phyloP scores from a whole-genome alignment of 2,113 vertebrate species.

The Anarhynchus alexandrinus region DNA sequence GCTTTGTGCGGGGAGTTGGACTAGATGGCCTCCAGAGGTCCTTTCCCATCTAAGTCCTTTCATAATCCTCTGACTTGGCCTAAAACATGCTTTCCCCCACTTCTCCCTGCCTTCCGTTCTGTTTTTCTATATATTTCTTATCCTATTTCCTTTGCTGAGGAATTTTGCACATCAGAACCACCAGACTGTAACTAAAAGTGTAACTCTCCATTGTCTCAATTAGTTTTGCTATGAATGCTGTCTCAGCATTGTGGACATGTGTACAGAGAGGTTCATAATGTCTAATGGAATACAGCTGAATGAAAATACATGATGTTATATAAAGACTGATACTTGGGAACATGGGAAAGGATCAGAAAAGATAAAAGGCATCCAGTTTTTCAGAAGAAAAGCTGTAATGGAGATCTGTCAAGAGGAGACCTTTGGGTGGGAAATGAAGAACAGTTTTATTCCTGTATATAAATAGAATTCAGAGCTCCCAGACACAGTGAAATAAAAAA shows the following conservation, averaged over 20 bases:
- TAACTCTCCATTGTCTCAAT: background rate
- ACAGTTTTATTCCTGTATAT: background rate
- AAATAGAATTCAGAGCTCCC: slow-evolving; percentile 31
- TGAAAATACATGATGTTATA: background rate
- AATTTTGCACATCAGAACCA: background rate
- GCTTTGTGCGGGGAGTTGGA: background rate
- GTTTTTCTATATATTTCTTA: background rate
- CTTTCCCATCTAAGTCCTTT: background rate
- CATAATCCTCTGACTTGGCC: background rate
- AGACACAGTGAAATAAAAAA: background rate
- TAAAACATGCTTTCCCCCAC: background rate
- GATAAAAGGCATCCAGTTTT: background rate
- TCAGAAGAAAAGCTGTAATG: background rate
- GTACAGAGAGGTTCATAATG: background rate
- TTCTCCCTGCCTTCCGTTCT: background rate
- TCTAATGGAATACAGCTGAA: slow-evolving; percentile 33
- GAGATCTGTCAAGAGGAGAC: background rate
- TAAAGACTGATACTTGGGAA: background rate
- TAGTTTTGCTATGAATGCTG: background rate
- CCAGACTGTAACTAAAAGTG: background rate
- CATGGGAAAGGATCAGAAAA: background rate
- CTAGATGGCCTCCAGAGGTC: background rate
- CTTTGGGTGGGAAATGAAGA: slow-evolving; percentile 1
- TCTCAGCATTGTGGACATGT: background rate
- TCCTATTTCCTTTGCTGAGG: background rate